Percentiles rank a stretch among this genome's conserved stretches.
Conservation (phyloP, 2,797 vertebrate species). For the Girardinus metallicus region DNA sequence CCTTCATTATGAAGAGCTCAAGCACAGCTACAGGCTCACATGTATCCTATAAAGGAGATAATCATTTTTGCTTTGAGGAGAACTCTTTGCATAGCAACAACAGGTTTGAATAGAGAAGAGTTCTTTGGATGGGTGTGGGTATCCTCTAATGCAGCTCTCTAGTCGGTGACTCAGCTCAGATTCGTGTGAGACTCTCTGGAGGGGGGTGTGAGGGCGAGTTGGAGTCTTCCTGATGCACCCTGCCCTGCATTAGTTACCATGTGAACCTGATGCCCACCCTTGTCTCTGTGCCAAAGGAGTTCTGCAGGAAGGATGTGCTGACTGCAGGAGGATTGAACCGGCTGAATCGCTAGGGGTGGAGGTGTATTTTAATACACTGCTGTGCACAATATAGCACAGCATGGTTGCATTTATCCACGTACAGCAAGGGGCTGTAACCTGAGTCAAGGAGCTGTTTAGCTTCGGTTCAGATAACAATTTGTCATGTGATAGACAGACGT, state of each 20-base stretch:
- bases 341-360: constrained; percentile 7
- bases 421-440: neutral
- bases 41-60: constrained; percentile 1
- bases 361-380: neutral
- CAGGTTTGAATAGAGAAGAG: constrained; percentile 15
- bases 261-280: constrained; percentile 66
- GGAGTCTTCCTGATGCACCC: constrained; percentile 41
- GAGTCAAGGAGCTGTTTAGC: neutral
- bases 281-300: constrained; percentile 53
- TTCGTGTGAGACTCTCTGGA: constrained; percentile 42
- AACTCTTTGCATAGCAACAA: constrained; percentile 1
- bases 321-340: constrained; percentile 36
- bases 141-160: constrained; percentile 6
- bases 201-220: constrained; percentile 26
- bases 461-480: neutral
- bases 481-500: neutral
- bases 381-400: constrained; percentile 1
- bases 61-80: neutral
- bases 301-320: constrained; percentile 49
- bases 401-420: neutral
- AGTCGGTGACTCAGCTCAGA: constrained; percentile 49
- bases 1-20: constrained; percentile 32
- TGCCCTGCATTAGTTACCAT: constrained; percentile 54
- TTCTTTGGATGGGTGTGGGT: neutral
- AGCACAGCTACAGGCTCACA: constrained; percentile 13